Evolutionary conservation across 2,113 vertebrate genomes (phyloP).

Genomic region (Murina feae): DNA sequence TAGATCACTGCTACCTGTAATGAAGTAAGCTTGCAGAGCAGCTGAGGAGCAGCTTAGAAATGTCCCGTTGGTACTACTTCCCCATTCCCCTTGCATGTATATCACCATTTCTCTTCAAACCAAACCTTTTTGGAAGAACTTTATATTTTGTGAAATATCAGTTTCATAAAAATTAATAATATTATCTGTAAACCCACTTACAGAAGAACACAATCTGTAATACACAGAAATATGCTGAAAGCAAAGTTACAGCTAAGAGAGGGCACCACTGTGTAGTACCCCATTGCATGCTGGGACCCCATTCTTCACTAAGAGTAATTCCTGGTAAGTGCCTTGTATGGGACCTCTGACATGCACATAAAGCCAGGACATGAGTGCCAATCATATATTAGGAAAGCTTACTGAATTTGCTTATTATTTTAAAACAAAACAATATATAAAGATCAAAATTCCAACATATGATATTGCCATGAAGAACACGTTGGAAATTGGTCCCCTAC

Average conservation of each 20-base stretch:
- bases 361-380: not conserved
- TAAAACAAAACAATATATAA: not conserved
- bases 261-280: accelerated
- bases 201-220: not conserved
- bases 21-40: not conserved
- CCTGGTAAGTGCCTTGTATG: not conserved
- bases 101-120: not conserved
- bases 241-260: not conserved
- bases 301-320: not conserved
- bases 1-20: not conserved
- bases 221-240: not conserved
- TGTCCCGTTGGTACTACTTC: accelerated
- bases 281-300: accelerated
- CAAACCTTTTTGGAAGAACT: not conserved
- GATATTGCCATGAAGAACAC: not conserved
- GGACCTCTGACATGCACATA: accelerated
- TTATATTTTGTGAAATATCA: not conserved
- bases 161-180: not conserved
- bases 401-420: not conserved
- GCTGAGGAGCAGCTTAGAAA: not conserved
- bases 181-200: not conserved
- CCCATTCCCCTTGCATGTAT: accelerated
- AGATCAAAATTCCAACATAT: not conserved
- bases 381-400: not conserved
- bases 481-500: not conserved